Evolutionary conservation across 2,888 invertebrate species (phyloP), one percentile per base, ranked within the genome.

Genomic region (Phalera bucephala): DNA sequence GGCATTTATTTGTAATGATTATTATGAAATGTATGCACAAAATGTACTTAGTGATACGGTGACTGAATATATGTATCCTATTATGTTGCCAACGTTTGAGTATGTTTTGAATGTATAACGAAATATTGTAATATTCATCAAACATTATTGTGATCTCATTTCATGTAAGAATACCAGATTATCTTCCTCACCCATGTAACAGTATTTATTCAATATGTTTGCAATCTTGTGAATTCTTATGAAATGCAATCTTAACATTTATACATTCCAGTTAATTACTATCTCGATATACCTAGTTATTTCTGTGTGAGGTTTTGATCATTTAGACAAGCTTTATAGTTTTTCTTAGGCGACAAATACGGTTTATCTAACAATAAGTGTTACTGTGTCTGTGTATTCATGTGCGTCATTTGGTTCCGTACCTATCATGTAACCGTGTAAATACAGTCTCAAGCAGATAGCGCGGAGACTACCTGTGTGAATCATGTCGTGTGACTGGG

Each of bases 11-110:
- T 82, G 72, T 75, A 68, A 48, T 55, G 53, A 54, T 55, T 27
- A 12, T 25, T 4, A 23, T 23, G 23, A 44, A 71, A 69, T 69
- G 62, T 80, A 73, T 86, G 88, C 88, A 88, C 88, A 88, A 88
- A 85, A 81, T 78, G 86, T 88, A 88, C 87, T 87, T 88, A 88
- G 79, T 72, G 67, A 62, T 70, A 67, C 45, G 72, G 74, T 68
- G 75, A 70, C 65, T 65, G 66, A 64, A 60, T 60, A 61, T 68
- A 51, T 3, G 3, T 17, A 5, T 47, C 56, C 45, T 48, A 52
- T 63, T 48, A 40, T 58, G 66, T 71, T 67, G 73, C 76, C 71
- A 63, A 52, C 64, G 36, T 69, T 56, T 66, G 73, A 73, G 66
- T 63, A 53, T 71, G 65, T 61, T 64, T 69, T 61, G 8, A 76